Conservation (phyloP, 2,797 vertebrate genomes). For the Ambastaia sidthimunki region DNA sequence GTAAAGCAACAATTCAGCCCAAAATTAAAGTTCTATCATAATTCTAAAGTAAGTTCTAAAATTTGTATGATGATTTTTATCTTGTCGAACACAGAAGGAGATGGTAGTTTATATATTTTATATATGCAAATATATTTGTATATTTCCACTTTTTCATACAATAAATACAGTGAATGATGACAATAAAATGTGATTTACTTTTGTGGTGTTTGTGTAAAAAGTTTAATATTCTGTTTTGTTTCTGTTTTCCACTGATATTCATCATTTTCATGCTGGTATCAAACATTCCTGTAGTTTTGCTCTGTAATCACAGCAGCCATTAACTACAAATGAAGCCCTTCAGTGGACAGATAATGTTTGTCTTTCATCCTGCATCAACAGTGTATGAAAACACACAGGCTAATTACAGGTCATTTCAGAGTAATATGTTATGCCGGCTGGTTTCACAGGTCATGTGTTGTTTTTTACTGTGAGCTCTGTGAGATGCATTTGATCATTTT, state of each 20-base stretch:
- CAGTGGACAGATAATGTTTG: conserved; percentile 45
- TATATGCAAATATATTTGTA: too few relatives aligned
- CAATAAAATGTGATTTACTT: too few relatives aligned
- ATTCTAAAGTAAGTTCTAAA: background rate
- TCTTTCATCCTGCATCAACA: background rate
- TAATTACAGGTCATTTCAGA: background rate
- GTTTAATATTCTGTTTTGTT: conserved; percentile 13
- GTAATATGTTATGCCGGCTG: background rate
- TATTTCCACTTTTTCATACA: too few relatives aligned
- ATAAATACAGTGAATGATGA: too few relatives aligned
- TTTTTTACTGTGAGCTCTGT: background rate
- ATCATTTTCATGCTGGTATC: conserved; percentile 44
- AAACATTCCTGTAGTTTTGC: conserved; percentile 55
- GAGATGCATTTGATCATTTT: background rate
- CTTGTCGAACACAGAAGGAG: too few relatives aligned
- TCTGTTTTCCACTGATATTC: conserved; percentile 53
- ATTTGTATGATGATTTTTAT: too few relatives aligned
- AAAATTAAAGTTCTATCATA: background rate
- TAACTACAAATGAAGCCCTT: conserved; percentile 38
- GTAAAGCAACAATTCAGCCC: background rate
- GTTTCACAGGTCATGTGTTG: background rate
- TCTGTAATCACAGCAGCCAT: conserved; percentile 52
- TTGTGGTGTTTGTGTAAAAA: too few relatives aligned
- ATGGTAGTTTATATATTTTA: too few relatives aligned
- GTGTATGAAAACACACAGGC: background rate